These are phyloP conservation scores for Melitaea cinxia DNA, from an alignment of 1,140 invertebrate genomes.

Conservation along the genomic window DNA sequence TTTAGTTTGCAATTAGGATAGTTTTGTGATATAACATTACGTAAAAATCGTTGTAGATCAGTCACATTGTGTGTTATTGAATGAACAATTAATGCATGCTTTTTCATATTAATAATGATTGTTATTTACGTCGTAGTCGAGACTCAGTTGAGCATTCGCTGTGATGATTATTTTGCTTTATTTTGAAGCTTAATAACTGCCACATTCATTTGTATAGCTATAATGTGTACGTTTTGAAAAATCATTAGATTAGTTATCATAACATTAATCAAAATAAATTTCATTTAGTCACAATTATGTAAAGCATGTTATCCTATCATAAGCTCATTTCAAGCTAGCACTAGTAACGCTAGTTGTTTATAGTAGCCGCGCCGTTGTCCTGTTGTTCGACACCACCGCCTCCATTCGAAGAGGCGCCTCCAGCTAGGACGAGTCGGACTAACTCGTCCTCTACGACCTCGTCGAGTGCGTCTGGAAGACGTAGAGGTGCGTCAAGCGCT, in stretches of 20 bases:
- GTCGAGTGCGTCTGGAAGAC: conserved; percentile 80
- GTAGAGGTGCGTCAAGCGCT: conserved; percentile 74
- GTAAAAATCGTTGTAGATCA: neutral
- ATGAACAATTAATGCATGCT: conserved; percentile 3
- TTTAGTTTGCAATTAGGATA: conserved; percentile 4
- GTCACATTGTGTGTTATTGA: neutral
- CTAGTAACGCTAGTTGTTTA: conserved; percentile 71
- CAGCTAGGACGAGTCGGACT: conserved; percentile 82
- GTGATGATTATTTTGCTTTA: neutral
- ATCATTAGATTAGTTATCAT: conserved; percentile 22
- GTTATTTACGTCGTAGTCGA: conserved; percentile 6
- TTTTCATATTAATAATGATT: neutral
- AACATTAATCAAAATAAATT: too few relatives aligned
- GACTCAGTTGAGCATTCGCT: neutral
- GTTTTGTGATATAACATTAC: neutral
- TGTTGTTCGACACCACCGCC: conserved; percentile 94
- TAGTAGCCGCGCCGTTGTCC: conserved; percentile 73
- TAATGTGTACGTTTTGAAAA: neutral
- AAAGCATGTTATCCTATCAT: neutral
- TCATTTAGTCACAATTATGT: too few relatives aligned
- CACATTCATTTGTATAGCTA: neutral
- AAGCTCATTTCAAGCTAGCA: conserved; percentile 31
- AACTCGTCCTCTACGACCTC: conserved; percentile 80
- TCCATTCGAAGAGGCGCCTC: conserved; percentile 89
- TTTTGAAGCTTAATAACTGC: conserved; percentile 12